Evolutionary conservation across 2,888 invertebrate genomes (phyloP), one percentile per base, ranked within the genome.

Genomic region (Phortica magna): DNA sequence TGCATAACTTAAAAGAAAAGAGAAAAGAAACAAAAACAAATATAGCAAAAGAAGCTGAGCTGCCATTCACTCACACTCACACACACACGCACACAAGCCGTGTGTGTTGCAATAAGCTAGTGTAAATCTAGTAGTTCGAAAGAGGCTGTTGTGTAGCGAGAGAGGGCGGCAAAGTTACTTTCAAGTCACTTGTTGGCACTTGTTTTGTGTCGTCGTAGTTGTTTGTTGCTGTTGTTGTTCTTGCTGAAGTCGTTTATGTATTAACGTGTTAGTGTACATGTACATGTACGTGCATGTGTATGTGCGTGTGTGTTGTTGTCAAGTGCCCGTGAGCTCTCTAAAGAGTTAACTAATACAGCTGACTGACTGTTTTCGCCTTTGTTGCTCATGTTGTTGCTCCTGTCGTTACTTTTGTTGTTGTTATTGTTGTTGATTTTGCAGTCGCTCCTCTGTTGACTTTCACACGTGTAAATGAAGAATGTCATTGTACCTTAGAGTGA

Each of bases 401-500:
- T 3, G 67, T 42, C 1, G 31, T 31, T 31, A 7, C 64, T 39
- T n/a, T n/a, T n/a, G n/a, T n/a, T n/a, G n/a, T n/a, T n/a, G n/a
- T n/a, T n/a, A n/a, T n/a, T n/a, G n/a, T n/a, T n/a, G n/a, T n/a
- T n/a, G n/a, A n/a, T n/a, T n/a, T n/a, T n/a, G n/a, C n/a, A n/a
- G n/a, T 14, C 22, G 55, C 70, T 55, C 6, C 41, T 0, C 55
- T 71, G 48, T 19, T 43, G 68, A 68, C 68, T 71, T 53, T 55
- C 70, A 71, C 53, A 71, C 31, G 55, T 55, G 55, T 12, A 71
- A 71, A 48, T 71, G 70, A 53, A 71, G 55, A 71, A 71, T 55
- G 70, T 71, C 70, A 22, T 71, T 71, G 55, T 55, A 71, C 70
- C 19, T 71, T 71, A n/a, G 31, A 71, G 70, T 70, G 53, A 22